Percentiles rank a stretch among this genome's conserved stretches.
These are phyloP conservation scores for Phocides pigmalion DNA, from an alignment of 1,140 invertebrate species.

Conservation along the genomic window DNA sequence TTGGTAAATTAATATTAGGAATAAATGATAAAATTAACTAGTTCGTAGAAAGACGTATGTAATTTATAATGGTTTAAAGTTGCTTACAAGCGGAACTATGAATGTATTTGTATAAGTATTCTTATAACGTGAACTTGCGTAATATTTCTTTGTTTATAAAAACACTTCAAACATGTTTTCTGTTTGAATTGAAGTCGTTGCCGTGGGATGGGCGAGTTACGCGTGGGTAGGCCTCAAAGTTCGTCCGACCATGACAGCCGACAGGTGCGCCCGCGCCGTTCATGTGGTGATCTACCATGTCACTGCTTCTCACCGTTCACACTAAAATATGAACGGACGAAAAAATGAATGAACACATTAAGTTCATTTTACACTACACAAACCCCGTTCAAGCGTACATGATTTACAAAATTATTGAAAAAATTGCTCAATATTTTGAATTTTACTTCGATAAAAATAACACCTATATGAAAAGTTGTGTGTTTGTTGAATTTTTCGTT, in stretches of 20 bases:
- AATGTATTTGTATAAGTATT: too few relatives aligned
- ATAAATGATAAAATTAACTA: too few relatives aligned
- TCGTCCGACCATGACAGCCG: constrained; percentile 38
- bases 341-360: constrained; percentile 28
- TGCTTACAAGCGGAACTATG: too few relatives aligned
- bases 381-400: neutral
- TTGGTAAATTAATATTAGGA: too few relatives aligned
- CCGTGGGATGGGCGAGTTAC: constrained; percentile 25
- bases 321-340: constrained; percentile 25
- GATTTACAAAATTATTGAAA: too few relatives aligned
- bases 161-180: constrained; percentile 10
- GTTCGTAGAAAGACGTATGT: too few relatives aligned
- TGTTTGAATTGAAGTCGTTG: constrained; percentile 4
- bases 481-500: too few relatives aligned
- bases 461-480: too few relatives aligned
- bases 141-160: constrained; percentile 3
- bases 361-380: constrained; percentile 3
- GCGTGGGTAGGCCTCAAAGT: constrained; percentile 39
- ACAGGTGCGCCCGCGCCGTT: constrained; percentile 43
- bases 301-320: constrained; percentile 27
- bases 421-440: too few relatives aligned
- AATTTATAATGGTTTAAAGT: too few relatives aligned
- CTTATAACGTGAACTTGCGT: too few relatives aligned
- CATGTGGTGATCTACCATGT: constrained; percentile 40
- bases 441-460: too few relatives aligned